Evolutionary conservation across 2,113 vertebrate species (phyloP), one percentile per base, ranked within the genome.

Genomic region (Parus major): DNA sequence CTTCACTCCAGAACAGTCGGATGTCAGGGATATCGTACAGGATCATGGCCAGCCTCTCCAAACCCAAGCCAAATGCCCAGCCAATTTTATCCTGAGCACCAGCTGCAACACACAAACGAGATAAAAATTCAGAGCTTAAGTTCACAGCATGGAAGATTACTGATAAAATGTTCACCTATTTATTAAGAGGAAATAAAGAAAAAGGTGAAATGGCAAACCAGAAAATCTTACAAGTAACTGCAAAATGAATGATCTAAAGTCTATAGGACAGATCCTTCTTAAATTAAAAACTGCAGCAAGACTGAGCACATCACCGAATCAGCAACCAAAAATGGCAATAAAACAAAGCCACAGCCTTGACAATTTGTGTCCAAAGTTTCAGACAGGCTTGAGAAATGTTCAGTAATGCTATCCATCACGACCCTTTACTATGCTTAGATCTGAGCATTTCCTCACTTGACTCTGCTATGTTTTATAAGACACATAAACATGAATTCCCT

Each of bases 1-100:
- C 99, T 92, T 98, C 95, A 63, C 99, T 99, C 99, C 99, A 99
- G 97, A 99, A 99, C 23, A 99, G 97, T 14, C 99, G 98, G 97
- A 99, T 99, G 89, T 99, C 99, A 1, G 99, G 98, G 93, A 99
- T 99, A 56, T 97, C 33, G 0, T 98, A 99, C 27, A 99, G 98
- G 73, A 99, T 98, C 99, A 99, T 99, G 85, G 99, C 99, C 92
- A 99, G 96, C 20, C 99, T 97, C 97, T 99, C 99, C 96, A 99
- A 96, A 20, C 99, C 99, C 27, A 99, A 97, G 41, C 99, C 99
- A 92, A 99, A 99, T 2, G 99, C 99, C 99, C 99, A 99, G 83
- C 99, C 99, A 11, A 99, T 97, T 96, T 98, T 98, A 94, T 99
- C 97, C 16, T 90, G 96, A 8, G 98, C 99, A 25, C 99, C 99